Percentiles rank a stretch among this genome's conserved stretches.
phyloP scores from a whole-genome alignment of 1,140 invertebrate genomes.

The Metaphire vulgaris region DNA sequence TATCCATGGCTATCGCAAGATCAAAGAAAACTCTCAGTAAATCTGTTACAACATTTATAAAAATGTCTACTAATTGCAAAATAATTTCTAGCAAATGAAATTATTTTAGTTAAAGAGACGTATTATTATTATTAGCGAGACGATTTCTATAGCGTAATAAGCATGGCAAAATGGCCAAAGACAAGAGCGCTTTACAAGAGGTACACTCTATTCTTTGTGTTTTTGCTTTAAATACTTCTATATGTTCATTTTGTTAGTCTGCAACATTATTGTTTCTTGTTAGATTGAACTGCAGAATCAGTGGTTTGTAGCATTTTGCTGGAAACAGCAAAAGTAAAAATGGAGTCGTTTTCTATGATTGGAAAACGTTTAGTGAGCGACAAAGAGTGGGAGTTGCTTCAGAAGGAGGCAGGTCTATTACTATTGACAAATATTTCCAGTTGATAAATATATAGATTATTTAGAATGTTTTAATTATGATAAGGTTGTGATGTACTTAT shows the following conservation, averaged over 20 bases:
- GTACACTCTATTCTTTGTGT: background rate
- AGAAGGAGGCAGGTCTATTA: slow-evolving; percentile 48
- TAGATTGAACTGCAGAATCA: background rate
- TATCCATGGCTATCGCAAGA: too few relatives aligned
- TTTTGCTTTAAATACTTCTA: background rate
- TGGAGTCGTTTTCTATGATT: background rate
- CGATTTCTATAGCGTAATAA: background rate
- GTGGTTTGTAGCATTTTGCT: background rate
- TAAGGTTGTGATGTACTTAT: too few relatives aligned
- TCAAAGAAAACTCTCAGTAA: too few relatives aligned
- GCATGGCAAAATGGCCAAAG: background rate
- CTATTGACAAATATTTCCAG: too few relatives aligned
- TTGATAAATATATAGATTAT: too few relatives aligned
- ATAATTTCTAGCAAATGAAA: too few relatives aligned
- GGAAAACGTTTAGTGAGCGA: slow-evolving; percentile 53
- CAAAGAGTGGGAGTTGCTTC: slow-evolving; percentile 52
- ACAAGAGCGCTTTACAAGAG: background rate
- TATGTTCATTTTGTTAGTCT: background rate
- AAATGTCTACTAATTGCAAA: too few relatives aligned
- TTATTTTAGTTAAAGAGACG: background rate
- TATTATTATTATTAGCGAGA: background rate
- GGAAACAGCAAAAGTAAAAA: background rate
- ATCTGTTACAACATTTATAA: too few relatives aligned
- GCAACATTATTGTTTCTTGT: too few relatives aligned
- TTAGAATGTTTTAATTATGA: too few relatives aligned